Base-by-base conservation (phyloP, 1,140 invertebrate genomes). In the Pseudomyrmex flavicornis region DNA sequence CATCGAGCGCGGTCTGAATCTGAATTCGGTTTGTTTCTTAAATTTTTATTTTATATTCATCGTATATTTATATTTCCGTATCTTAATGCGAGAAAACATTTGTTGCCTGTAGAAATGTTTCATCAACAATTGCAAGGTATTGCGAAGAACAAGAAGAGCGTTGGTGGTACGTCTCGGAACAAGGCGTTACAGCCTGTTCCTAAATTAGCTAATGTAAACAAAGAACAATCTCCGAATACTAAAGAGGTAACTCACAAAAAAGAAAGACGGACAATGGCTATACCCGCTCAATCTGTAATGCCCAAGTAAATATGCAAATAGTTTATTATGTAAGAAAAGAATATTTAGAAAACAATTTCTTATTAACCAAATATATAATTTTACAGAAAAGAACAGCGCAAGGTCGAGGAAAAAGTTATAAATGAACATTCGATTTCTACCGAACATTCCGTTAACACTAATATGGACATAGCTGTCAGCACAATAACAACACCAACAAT, bases 101-200 rank as follows among this genome's bases (percentile, higher is more conserved):
- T 44, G 22, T 69, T 66, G 12, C 50, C 52, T 50, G 7, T 35
- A 94, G 94, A 94, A 91, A 94, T 94, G 93, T 94, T 92, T 85
- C 97, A 97, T 91, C 95, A 96, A 84, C 96, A 96, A 84, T 93
- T 95, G n/a, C 95, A 96, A 92, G 95, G 95, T 2, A 94, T 96
- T 72, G 95, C 95, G 69, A 95, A 95, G 85, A 95, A 94, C 75
- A 94, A 95, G 62, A 95, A 96, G 84, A 95, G 95, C 82, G 91
- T 88, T 35, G 90, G 93, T 5, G 93, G 89, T 83, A 87, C 93
- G 12, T 93, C 93, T 0, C 90, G 94, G n/a, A 94, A 91, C 56
- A 94, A 94, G 85, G 87, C 91, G 12, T 63, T 90, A 15, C 92
- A 93, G 20, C 85, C 91, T 12, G 83, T 88, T 0, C 76, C 88